phyloP scores from a whole-genome alignment of 2,797 vertebrate species.

The Sebastes aleutianus region DNA sequence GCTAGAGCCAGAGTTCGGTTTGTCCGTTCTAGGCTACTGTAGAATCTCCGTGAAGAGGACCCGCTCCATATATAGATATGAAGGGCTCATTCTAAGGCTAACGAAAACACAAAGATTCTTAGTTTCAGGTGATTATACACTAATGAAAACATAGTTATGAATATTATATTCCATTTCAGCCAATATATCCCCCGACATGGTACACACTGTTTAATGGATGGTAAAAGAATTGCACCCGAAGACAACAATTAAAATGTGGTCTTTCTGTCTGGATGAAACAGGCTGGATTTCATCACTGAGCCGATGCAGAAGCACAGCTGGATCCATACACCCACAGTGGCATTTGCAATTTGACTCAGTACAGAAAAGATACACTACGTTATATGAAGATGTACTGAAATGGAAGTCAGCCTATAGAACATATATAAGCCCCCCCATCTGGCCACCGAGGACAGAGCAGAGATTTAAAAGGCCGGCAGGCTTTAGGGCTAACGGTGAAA shows the following conservation, averaged over 20 bases:
- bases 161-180: no score
- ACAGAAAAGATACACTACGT: not conserved
- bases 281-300: not conserved
- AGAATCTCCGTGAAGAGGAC: no score
- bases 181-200: no score
- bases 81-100: no score
- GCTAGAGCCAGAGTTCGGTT: no score
- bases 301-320: not conserved
- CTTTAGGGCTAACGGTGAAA: conserved; percentile 34
- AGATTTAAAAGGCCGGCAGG: conserved; percentile 29
- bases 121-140: no score
- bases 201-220: not conserved
- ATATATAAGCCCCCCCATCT: conserved; percentile 25
- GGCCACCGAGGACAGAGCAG: not conserved
- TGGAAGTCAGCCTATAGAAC: conserved; percentile 17
- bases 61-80: no score
- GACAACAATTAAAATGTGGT: not conserved
- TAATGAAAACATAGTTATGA: no score
- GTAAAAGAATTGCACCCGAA: not conserved
- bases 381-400: conserved; percentile 17
- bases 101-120: no score
- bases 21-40: no score
- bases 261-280: not conserved
- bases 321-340: not conserved
- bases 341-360: not conserved